Conservation (phyloP, 2,797 vertebrate species). For the Calcarius lapponicus region DNA sequence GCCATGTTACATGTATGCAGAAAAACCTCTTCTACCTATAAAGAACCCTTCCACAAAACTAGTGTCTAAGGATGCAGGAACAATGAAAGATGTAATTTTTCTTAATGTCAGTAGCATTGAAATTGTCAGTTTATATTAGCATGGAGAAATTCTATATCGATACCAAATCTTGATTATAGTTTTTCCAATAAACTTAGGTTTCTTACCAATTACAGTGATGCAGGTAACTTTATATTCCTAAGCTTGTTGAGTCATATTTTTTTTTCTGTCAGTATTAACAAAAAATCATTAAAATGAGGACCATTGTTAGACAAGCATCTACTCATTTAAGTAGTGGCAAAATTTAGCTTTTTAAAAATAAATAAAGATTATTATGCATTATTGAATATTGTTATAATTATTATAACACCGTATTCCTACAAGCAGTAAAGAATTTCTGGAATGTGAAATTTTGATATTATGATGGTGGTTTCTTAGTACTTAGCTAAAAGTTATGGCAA, state of each 20-base stretch:
- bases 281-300: neutral
- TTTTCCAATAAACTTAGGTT: neutral
- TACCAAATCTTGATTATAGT: neutral
- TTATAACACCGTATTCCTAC: neutral
- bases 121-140: neutral
- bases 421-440: neutral
- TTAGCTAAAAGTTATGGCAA: neutral
- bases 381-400: neutral
- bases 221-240: neutral
- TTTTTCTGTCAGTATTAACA: neutral
- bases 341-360: neutral
- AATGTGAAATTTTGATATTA: neutral
- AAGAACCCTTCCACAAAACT: neutral
- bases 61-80: neutral
- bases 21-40: neutral
- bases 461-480: neutral
- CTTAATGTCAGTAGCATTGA: neutral
- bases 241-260: neutral
- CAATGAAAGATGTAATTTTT: neutral
- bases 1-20: accelerated
- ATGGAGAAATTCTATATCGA: neutral
- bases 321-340: neutral
- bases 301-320: neutral
- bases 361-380: neutral
- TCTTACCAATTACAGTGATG: neutral